Evolutionary conservation across 2,888 invertebrate genomes (phyloP), one percentile per base, ranked within the genome.

Genomic region (Galerucella pusilla): DNA sequence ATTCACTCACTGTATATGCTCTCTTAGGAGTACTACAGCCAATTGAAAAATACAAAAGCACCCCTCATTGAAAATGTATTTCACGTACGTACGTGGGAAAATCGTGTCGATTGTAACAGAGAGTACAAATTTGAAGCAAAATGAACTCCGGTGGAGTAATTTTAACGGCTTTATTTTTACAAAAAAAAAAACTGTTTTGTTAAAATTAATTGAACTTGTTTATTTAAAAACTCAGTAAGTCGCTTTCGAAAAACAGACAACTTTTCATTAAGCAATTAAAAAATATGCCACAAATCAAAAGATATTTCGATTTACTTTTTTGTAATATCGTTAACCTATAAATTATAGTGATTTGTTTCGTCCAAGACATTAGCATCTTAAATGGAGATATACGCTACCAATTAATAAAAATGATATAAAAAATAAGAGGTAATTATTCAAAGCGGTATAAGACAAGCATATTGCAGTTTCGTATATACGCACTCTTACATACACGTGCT

Each of bases 401-500:
- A 61, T 69, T 69, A 69, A 69, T 61, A 69, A 69, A 61, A 60
- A 61, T 49, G 25, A 49, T 61, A 61, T 46, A 61, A 69, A 69
- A 69, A 61, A 49, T 61, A 69, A 69, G 69, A 12, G 60, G 61
- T 69, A 69, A 69, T 69, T 69, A 69, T 69, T 69, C 69, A 69
- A 61, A 69, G 69, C 69, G 69, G 69, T 69, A 69, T 28, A 69
- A 69, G 61, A 61, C 69, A 69, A 35, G 68, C 57, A 42, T 63
- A 64, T 52, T 71, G 71, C 61, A 49, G 20, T 71, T 63, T 71
- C 45, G 42, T 65, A 71, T 52, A 71, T n/a, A 64, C 64, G 64
- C 71, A 64, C 64, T 71, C 64, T 57, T 65, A 71, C 45, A 71
- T 63, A 63, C 71, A 71, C 71, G 71, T 71, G 71, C 71, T 71